Conservation (phyloP, 2,888 invertebrate genomes). For the Neoitamus cyanurus region DNA sequence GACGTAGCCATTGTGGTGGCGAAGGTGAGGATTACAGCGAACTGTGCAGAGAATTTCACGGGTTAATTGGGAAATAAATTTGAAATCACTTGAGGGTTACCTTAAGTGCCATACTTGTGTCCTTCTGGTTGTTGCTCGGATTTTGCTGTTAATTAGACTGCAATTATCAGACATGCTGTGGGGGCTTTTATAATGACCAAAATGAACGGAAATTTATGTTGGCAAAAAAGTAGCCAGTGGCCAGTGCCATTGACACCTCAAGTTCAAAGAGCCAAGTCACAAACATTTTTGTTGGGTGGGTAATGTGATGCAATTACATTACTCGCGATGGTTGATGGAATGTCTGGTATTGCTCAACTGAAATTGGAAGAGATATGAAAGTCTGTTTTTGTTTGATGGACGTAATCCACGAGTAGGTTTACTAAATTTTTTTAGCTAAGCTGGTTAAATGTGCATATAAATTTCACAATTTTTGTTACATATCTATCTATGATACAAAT, state of each 20-base stretch:
- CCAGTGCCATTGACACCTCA: not conserved
- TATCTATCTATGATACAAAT: too few relatives aligned
- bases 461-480: not conserved
- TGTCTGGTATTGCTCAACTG: not conserved
- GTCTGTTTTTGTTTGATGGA: not conserved
- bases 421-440: not conserved
- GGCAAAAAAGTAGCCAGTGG: not conserved
- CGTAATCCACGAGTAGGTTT: not conserved
- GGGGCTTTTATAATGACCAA: not conserved
- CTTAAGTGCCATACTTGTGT: not conserved
- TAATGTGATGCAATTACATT: not conserved
- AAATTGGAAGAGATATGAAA: not conserved
- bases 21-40: not conserved
- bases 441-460: not conserved
- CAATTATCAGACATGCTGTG: not conserved
- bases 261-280: conserved; percentile 1
- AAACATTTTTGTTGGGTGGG: not conserved
- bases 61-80: not conserved
- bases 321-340: not conserved
- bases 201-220: not conserved
- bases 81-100: not conserved
- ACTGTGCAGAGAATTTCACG: not conserved
- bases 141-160: not conserved
- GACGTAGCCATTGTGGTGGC: not conserved
- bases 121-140: not conserved